A percentile compares a stretch with the other conserved stretches of the same genome.
These are phyloP conservation scores for Cryptotermes secundus DNA, from an alignment of 1,140 invertebrate species.

Conservation along the genomic window DNA sequence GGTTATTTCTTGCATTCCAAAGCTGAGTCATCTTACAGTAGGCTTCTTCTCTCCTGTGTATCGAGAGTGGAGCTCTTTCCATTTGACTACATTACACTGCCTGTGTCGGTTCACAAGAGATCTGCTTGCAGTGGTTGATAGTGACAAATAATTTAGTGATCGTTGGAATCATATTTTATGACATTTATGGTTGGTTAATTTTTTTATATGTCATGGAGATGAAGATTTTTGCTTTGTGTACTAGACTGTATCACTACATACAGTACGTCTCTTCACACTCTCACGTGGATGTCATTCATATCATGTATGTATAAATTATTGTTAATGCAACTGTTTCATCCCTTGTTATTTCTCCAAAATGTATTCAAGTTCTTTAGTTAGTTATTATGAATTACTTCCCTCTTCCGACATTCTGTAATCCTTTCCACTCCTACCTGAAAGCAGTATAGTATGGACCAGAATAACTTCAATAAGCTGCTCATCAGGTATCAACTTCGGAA, in stretches of 20 bases:
- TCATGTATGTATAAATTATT: slow-evolving; percentile 15
- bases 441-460: no score
- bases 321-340: slow-evolving; percentile 19
- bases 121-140: neutral
- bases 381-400: neutral
- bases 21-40: slow-evolving; percentile 19
- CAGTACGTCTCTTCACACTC: neutral
- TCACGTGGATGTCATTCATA: slow-evolving; percentile 13
- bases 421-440: no score
- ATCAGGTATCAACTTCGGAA: no score
- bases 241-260: neutral
- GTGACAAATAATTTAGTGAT: neutral
- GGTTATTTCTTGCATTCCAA: slow-evolving; percentile 7
- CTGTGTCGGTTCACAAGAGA: neutral
- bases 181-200: neutral
- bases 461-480: no score
- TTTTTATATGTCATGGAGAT: slow-evolving; percentile 4
- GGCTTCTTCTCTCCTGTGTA: neutral
- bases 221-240: slow-evolving; percentile 4
- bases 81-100: neutral
- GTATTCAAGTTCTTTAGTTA: neutral
- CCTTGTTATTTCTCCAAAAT: neutral
- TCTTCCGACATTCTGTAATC: no score
- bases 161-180: neutral
- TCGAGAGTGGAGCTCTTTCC: no score